Evolutionary conservation across 2,888 invertebrate species (phyloP).

Genomic region (Galeruca laticollis): DNA sequence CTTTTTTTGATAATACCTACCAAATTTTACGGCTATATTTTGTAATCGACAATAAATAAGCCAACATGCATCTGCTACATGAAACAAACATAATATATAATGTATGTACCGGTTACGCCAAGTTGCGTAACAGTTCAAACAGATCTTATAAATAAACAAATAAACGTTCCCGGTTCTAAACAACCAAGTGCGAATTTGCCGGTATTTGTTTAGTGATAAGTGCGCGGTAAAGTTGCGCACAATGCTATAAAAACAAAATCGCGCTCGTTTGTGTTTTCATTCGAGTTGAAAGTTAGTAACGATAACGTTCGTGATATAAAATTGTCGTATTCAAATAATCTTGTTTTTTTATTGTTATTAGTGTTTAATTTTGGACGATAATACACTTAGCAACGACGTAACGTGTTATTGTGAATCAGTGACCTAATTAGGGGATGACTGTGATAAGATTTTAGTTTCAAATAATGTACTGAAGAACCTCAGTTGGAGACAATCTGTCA

Average conservation of each 20-base stretch:
- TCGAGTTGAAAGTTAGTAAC: background rate
- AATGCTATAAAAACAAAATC: conserved; percentile 8
- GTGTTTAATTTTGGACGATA: background rate
- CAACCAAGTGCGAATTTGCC: background rate
- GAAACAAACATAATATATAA: background rate
- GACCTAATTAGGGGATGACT: background rate
- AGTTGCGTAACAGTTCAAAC: background rate
- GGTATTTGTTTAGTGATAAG: conserved; percentile 8
- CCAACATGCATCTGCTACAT: background rate
- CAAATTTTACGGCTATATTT: background rate
- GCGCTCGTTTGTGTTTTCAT: background rate
- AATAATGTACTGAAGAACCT: background rate
- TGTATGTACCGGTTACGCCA: background rate
- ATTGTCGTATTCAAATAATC: background rate
- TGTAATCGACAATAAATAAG: background rate
- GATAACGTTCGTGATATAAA: background rate
- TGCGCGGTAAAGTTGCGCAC: conserved; percentile 12
- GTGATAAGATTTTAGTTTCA: no score
- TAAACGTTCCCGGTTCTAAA: background rate
- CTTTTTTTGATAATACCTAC: background rate
- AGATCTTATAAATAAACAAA: conserved; percentile 7
- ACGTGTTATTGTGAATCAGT: background rate
- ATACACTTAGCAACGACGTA: background rate
- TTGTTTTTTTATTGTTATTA: background rate
- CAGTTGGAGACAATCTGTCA: background rate